Percentiles rank a stretch among this genome's conserved stretches.
Evolutionary conservation across 2,797 vertebrate species (phyloP).

Genomic region (Enteromius viviparus): DNA sequence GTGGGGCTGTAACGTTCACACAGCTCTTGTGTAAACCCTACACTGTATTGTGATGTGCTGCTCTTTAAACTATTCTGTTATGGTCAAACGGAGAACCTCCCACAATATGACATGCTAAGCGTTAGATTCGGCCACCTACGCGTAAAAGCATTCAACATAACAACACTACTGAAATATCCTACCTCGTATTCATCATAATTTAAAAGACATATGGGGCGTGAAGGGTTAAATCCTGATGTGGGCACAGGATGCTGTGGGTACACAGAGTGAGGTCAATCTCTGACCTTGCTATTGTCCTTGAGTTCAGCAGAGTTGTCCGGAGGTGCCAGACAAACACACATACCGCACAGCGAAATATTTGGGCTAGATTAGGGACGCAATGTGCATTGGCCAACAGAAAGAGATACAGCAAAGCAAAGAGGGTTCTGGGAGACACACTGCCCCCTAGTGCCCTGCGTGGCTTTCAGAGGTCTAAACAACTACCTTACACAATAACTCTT

Average conservation of each 20-base stretch:
- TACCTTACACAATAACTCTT: conserved; percentile 15
- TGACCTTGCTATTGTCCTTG: conserved; percentile 65
- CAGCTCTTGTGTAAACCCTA: conserved; percentile 27
- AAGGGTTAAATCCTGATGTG: conserved; percentile 37
- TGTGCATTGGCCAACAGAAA: conserved; percentile 13
- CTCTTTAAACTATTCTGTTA: conserved; percentile 9
- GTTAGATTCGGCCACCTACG: neutral
- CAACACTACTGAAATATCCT: neutral
- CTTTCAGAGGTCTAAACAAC: neutral
- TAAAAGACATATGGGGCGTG: neutral
- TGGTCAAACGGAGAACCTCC: neutral
- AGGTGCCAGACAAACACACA: conserved; percentile 48
- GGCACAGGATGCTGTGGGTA: conserved; percentile 50
- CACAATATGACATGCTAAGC: conserved; percentile 11
- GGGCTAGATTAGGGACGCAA: conserved; percentile 23
- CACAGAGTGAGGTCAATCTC: conserved; percentile 46
- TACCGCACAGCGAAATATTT: conserved; percentile 44
- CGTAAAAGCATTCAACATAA: conserved; percentile 14
- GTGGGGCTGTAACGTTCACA: conserved; percentile 24
- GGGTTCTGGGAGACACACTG: conserved; percentile 53
- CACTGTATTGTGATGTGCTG: conserved; percentile 28
- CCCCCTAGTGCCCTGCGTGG: conserved; percentile 56
- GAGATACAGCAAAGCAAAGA: conserved; percentile 24
- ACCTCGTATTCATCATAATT: neutral
- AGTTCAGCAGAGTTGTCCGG: conserved; percentile 50